Base-by-base conservation (phyloP, 2,797 vertebrate species). In the Brotula barbata region DNA sequence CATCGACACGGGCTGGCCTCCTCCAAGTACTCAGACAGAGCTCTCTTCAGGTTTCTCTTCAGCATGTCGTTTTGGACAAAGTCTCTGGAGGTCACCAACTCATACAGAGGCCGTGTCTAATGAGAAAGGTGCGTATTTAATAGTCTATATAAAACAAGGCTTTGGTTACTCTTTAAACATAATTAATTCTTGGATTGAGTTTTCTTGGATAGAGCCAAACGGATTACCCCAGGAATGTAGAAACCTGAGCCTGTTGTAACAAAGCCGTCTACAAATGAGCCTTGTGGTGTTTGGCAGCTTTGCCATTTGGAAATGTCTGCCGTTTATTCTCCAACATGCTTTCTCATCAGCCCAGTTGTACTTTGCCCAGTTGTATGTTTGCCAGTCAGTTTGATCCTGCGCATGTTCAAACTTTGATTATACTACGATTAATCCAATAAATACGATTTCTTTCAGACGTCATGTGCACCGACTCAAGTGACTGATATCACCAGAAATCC, bases 1-100 rank as follows among this genome's bases (percentile, higher is more conserved):
- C 97, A 99, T 33, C 20, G 92, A 48, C 97, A 99, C 3, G 93
- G 64, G 34, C 88, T 93, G 16, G 52, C 87, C 88, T 98, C 96
- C 6, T 28, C 77, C 82, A 94, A 87, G 83, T 93, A 95, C 76
- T 96, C 94, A 0, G 88, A 80, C 66, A 98, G 80, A 1, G 93
- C 95, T 47, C 55, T 86, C 31, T 78, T 93, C 84, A 99, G 88
- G 68, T 97, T 95, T 65, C 91, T 91, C 66, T 88, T 96, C 67
- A 98, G 75, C 1, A 25, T 67, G 36, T 44, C 62, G 3, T 87
- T 77, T 0, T 87, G 88, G 39, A 81, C 58, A 3, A 98, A 90
- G 61, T 94, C 93, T 3, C 80, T 77, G 14, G 90, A 63, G 20
- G 88, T 92, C 82, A 97, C 90, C 82, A 99, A 88, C 66, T 97